Evolutionary conservation across 2,888 invertebrate species (phyloP).

Genomic region (Carabus problematicus): DNA sequence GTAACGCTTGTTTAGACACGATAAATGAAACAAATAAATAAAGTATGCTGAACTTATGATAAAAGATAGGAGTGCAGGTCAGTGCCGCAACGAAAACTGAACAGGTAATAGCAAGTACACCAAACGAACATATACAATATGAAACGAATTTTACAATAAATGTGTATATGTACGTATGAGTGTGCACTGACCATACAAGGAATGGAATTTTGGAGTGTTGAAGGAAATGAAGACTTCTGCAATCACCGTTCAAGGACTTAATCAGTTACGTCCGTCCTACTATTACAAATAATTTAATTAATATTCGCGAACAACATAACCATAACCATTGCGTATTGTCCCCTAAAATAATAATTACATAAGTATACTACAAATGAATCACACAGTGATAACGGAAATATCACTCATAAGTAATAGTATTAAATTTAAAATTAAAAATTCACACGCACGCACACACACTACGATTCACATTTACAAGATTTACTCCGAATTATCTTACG

Average conservation of each 20-base stretch:
- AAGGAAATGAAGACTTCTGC: slow-evolving; percentile 60
- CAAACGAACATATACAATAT: too few relatives aligned
- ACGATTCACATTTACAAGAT: slow-evolving; percentile 29
- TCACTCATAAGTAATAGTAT: neutral
- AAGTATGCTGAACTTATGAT: too few relatives aligned
- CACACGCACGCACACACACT: slow-evolving; percentile 20
- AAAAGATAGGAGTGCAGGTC: too few relatives aligned
- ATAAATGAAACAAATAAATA: too few relatives aligned
- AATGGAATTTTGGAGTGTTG: slow-evolving; percentile 58
- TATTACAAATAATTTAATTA: slow-evolving; percentile 44
- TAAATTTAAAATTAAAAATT: slow-evolving; percentile 13
- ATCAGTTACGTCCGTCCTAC: slow-evolving; percentile 51
- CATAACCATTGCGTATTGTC: slow-evolving; percentile 39
- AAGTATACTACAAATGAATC: neutral
- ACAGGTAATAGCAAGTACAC: too few relatives aligned
- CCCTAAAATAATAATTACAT: slow-evolving; percentile 24
- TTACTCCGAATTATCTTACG: slow-evolving; percentile 29
- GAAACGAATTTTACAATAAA: too few relatives aligned
- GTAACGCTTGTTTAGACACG: too few relatives aligned
- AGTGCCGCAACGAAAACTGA: too few relatives aligned
- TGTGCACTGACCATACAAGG: slow-evolving; percentile 49
- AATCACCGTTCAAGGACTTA: slow-evolving; percentile 51
- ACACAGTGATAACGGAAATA: neutral
- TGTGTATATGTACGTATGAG: too few relatives aligned
- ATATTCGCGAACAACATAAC: slow-evolving; percentile 39